phyloP scores from a whole-genome alignment of 2,888 invertebrate genomes.

The Nephrocerus scutellatus region DNA sequence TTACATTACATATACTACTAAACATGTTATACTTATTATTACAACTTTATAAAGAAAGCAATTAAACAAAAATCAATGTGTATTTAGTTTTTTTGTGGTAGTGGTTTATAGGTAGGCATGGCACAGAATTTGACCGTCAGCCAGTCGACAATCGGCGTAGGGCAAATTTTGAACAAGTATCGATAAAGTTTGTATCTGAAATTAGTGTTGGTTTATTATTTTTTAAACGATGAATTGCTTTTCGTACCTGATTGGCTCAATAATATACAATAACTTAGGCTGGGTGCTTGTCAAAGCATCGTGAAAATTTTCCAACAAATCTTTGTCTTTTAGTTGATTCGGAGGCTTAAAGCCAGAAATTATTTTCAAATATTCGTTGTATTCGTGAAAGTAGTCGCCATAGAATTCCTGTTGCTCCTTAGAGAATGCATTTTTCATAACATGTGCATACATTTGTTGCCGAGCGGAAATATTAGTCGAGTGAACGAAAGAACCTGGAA shows the following conservation, averaged over 20 bases:
- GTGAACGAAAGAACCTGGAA: conserved; percentile 70
- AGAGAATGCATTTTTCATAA: conserved; percentile 60
- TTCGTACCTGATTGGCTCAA: conserved; percentile 59
- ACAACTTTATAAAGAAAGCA: too few relatives aligned
- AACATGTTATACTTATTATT: too few relatives aligned
- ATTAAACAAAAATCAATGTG: too few relatives aligned
- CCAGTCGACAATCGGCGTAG: conserved; percentile 54
- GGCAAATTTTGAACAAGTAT: conserved; percentile 56
- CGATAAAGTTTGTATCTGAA: conserved; percentile 56
- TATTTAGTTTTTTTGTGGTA: conserved; percentile 1
- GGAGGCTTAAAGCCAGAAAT: conserved; percentile 50
- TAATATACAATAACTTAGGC: conserved; percentile 59
- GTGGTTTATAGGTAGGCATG: conserved; percentile 53
- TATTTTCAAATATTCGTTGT: conserved; percentile 54
- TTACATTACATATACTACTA: too few relatives aligned
- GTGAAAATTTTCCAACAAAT: conserved; percentile 57
- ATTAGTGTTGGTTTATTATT: conserved; percentile 1
- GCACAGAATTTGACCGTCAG: conserved; percentile 58
- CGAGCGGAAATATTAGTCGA: conserved; percentile 62
- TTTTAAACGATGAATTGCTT: too few relatives aligned
- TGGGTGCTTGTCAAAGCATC: conserved; percentile 55
- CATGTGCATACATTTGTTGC: conserved; percentile 55
- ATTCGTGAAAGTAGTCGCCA: conserved; percentile 58
- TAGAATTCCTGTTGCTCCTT: conserved; percentile 59
- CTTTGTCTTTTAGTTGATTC: conserved; percentile 50